phyloP scores from a whole-genome alignment of 2,888 invertebrate genomes.

The Eupithecia centaureata region DNA sequence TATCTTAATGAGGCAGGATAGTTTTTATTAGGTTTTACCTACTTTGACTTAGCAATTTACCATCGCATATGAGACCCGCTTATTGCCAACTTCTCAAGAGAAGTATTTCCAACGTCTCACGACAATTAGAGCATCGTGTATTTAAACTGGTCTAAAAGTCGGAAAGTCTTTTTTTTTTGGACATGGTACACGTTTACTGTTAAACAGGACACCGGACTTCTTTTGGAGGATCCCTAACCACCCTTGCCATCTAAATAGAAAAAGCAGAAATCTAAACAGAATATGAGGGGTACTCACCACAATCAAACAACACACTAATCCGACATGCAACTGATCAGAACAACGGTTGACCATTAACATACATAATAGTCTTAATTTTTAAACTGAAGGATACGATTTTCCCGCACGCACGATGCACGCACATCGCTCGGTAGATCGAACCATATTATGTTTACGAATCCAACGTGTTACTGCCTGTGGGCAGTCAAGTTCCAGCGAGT shows the following conservation, averaged over 20 bases:
- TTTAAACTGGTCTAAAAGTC: background rate
- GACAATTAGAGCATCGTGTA: too few species aligned
- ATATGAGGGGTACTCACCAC: constrained; percentile 32
- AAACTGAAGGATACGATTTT: constrained; percentile 29
- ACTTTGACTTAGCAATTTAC: background rate
- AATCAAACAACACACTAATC: constrained; percentile 23
- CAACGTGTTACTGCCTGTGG: constrained; percentile 18
- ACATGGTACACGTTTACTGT: background rate
- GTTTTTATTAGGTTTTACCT: background rate
- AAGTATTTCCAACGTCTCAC: too few species aligned
- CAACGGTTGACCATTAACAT: constrained; percentile 19
- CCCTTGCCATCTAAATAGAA: background rate
- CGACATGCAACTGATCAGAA: constrained; percentile 23
- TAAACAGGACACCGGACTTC: background rate
- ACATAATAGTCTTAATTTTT: constrained; percentile 22
- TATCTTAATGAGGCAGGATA: background rate
- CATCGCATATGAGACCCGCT: too few species aligned
- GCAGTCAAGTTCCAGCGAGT: constrained; percentile 26
- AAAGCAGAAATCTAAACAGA: background rate
- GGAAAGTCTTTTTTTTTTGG: background rate
- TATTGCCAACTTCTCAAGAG: too few species aligned
- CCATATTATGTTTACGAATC: constrained; percentile 31
- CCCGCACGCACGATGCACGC: constrained; percentile 32
- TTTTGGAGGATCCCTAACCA: background rate
- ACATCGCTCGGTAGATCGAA: constrained; percentile 27